Conservation (phyloP, 2,113 vertebrate species). For the Phylloscopus whistleri region DNA sequence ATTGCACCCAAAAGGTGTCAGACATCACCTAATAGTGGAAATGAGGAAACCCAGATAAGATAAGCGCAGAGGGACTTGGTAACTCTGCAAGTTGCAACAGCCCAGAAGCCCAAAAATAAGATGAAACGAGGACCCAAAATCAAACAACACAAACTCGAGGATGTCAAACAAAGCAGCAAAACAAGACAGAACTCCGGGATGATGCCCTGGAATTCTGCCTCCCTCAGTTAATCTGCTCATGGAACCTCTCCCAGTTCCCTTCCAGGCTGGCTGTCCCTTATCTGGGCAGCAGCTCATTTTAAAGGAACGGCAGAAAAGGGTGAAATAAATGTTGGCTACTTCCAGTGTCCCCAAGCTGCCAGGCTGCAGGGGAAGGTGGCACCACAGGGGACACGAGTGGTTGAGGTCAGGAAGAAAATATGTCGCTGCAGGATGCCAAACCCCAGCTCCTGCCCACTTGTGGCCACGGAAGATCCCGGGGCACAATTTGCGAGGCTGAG, state of each 20-base stretch:
- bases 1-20: constrained; percentile 60
- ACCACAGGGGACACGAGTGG: not conserved
- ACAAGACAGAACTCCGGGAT: not conserved
- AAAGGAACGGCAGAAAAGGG: not conserved
- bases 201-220: not conserved
- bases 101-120: not conserved
- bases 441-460: not conserved
- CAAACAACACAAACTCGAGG: not conserved
- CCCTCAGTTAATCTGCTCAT: not conserved
- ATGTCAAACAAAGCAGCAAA: not conserved
- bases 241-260: not conserved
- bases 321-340: not conserved
- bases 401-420: constrained; percentile 5
- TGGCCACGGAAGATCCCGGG: not conserved
- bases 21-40: constrained; percentile 76
- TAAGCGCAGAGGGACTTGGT: constrained; percentile 49
- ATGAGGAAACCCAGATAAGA: constrained; percentile 71
- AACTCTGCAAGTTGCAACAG: not conserved
- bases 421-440: not conserved
- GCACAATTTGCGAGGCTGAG: not conserved
- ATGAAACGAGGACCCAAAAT: not conserved
- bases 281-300: not conserved
- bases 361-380: not conserved
- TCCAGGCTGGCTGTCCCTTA: not conserved
- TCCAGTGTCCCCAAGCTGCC: not conserved